Percentiles rank a stretch among this genome's conserved stretches.
Conservation (phyloP, 2,113 vertebrate genomes). For the Antechinus stuartii region DNA sequence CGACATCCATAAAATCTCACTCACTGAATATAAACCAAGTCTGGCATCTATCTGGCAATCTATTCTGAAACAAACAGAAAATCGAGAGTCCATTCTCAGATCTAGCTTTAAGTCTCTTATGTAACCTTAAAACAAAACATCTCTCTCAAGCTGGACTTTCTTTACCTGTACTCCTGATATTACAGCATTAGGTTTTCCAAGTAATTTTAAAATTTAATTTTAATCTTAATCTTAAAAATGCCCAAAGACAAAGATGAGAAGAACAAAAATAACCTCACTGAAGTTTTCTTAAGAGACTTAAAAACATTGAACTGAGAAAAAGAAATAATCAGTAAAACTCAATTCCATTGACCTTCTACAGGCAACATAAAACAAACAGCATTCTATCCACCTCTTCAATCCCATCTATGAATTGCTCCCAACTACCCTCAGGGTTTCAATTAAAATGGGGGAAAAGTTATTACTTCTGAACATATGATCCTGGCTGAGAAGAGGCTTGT, state of each 20-base stretch:
- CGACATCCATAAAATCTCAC: neutral
- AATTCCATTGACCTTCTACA: neutral
- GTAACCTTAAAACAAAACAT: neutral
- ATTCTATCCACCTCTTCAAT: neutral
- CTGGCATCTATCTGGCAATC: neutral
- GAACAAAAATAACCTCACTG: neutral
- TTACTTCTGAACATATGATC: neutral
- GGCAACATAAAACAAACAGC: neutral
- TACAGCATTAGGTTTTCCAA: neutral
- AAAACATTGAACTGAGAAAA: neutral
- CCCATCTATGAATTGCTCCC: neutral
- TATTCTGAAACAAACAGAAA: neutral
- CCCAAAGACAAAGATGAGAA: neutral
- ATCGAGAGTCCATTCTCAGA: neutral
- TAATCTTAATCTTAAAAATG: neutral
- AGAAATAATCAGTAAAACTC: neutral
- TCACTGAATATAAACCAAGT: neutral
- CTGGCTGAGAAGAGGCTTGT: neutral
- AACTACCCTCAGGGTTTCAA: neutral
- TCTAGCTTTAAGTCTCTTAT: neutral
- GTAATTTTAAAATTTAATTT: neutral
- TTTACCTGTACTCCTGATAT: neutral
- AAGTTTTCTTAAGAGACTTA: neutral
- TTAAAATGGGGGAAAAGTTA: neutral
- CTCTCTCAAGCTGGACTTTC: neutral